Conservation (phyloP, 92 coral and sea anemone genomes). For the Epizoanthus scotinus region DNA sequence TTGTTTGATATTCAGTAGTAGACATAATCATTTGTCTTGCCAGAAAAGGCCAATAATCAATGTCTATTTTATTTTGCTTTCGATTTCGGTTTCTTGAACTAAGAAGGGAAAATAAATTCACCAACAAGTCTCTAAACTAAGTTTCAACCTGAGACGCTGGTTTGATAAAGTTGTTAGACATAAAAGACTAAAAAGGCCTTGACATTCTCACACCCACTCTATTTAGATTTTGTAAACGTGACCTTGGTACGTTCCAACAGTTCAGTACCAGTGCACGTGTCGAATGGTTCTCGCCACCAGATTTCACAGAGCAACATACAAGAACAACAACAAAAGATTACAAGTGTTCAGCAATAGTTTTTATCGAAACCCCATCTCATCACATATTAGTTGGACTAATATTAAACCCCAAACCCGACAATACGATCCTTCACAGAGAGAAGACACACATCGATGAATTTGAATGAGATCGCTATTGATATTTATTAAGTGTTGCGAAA, state of each 20-base stretch:
- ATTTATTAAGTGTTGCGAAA: slow-evolving; percentile 41
- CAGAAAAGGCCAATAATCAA: slow-evolving; percentile 1
- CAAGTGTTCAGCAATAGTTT: neutral
- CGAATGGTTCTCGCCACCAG: slow-evolving; percentile 3
- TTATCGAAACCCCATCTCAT: neutral
- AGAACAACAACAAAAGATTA: neutral
- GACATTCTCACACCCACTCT: neutral
- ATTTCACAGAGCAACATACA: neutral
- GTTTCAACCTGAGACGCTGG: neutral
- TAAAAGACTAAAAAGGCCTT: neutral
- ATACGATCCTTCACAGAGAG: neutral
- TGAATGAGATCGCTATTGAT: slow-evolving; percentile 21
- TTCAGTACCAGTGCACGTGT: neutral
- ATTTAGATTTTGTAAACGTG: slow-evolving; percentile 13
- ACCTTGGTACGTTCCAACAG: neutral
- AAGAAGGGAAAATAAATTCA: neutral
- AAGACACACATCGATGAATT: slow-evolving; percentile 19
- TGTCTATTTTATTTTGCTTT: neutral
- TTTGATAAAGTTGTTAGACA: neutral
- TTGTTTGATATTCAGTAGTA: slow-evolving; percentile 5
- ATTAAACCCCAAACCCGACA: neutral
- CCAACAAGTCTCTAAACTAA: neutral
- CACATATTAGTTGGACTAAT: neutral
- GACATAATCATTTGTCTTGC: slow-evolving; percentile 6
- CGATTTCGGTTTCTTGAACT: too few species aligned